Evolutionary conservation across 1,140 invertebrate genomes (phyloP), one percentile per base, ranked within the genome.

Genomic region (Lucilia sericata): DNA sequence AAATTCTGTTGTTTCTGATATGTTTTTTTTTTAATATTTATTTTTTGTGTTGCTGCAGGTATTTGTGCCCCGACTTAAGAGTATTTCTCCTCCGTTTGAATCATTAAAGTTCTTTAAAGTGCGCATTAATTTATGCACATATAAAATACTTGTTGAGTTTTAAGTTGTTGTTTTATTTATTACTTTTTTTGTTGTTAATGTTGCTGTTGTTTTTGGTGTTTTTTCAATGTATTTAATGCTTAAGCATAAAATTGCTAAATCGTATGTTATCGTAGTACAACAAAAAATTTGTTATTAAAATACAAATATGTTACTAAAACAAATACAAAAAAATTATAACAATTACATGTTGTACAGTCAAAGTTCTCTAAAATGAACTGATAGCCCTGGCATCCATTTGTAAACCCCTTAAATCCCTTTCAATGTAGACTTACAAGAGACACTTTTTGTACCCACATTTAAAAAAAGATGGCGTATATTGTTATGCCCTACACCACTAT

Each of bases 121-220:
- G 14, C 55, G n/a, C 55, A 60, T 60, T 60, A 60, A 60, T 60
- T 60, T 60, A 60, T 25, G 65, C n/a, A 25, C 65, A 70, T 70
- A 70, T 21, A 21, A 70, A 70, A 70, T 70, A 70, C 65, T 70
- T 70, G 65, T 70, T 70, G 65, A 70, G 65, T 70, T 70, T n/a
- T 19, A 70, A 19, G 65, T 70, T 70, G 19, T 21, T 70, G 65
- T 70, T 70, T 21, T 70, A 21, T 70, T 70, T 70, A 21, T 21
- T 70, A 21, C 42, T 42, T 42, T 42, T 8, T 42, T 70, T 70
- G 65, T 70, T 70, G 8, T 70, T 21, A 12, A 21, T 70, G 9
- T 21, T 70, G 5, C 12, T 70, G n/a, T 60, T 60, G 55, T 70
- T 70, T 19, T 70, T 70, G 60, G n/a, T n/a, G n/a, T n/a, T n/a